Evolutionary conservation across 2,888 invertebrate species (phyloP).

Genomic region (Uloborus plumipes): DNA sequence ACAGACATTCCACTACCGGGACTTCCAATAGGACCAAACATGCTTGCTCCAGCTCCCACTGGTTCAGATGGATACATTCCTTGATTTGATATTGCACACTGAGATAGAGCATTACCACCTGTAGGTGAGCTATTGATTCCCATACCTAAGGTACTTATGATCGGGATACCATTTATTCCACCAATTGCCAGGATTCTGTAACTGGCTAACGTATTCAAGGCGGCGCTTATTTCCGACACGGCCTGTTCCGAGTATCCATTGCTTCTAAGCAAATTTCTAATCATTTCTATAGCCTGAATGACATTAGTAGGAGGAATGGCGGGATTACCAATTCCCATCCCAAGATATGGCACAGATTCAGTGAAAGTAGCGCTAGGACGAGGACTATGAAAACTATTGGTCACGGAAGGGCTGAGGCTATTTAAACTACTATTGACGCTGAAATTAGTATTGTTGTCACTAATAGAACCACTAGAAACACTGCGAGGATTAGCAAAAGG

Average conservation of each 20-base stretch:
- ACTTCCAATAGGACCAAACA: conserved; percentile 69
- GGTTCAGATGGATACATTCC: conserved; percentile 57
- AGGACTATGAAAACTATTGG: conserved; percentile 64
- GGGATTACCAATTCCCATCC: conserved; percentile 79
- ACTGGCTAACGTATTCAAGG: conserved; percentile 92
- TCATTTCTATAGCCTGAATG: conserved; percentile 87
- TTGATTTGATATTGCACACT: conserved; percentile 46
- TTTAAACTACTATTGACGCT: conserved; percentile 67
- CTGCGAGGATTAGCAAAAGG: conserved; percentile 81
- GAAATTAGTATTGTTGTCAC: conserved; percentile 67
- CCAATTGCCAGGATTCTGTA: conserved; percentile 91
- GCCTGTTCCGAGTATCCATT: conserved; percentile 92
- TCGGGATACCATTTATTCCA: conserved; percentile 48
- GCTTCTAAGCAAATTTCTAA: conserved; percentile 86
- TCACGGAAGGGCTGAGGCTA: conserved; percentile 67
- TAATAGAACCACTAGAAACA: conserved; percentile 64
- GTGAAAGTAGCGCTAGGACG: conserved; percentile 60
- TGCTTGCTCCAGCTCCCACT: conserved; percentile 61
- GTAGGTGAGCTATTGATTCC: conserved; percentile 53
- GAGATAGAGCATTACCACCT: conserved; percentile 45
- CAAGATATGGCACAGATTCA: conserved; percentile 64
- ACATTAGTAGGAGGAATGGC: conserved; percentile 80
- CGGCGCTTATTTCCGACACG: conserved; percentile 88
- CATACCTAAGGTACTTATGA: conserved; percentile 45
- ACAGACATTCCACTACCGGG: conserved; percentile 63